A percentile compares a stretch with the other conserved stretches of the same genome.
These are phyloP conservation scores for Megaceryle maxima DNA, from an alignment of 2,113 vertebrate species.

Conservation along the genomic window DNA sequence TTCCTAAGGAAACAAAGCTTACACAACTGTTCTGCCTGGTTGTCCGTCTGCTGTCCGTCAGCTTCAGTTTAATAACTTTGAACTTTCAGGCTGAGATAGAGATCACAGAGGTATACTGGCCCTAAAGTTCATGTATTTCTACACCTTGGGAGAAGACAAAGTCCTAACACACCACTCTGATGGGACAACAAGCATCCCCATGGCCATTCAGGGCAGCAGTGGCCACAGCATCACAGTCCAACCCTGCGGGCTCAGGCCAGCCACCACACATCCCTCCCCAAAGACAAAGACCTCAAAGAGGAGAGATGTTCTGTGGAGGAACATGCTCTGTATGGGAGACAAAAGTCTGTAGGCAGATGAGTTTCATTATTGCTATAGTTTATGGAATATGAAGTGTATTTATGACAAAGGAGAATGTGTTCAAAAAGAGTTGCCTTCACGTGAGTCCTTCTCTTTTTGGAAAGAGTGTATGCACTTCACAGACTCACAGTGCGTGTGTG, in stretches of 20 bases:
- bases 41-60: constrained; percentile 47
- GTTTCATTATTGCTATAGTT: background rate
- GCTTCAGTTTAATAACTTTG: constrained; percentile 28
- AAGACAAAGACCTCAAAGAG: background rate
- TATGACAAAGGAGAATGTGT: background rate
- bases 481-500: background rate
- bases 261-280: fast-evolving
- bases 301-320: background rate
- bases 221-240: fast-evolving
- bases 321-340: background rate
- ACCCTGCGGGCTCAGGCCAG: background rate
- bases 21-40: constrained; percentile 47
- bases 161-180: background rate
- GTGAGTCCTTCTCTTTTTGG: background rate
- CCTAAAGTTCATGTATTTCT: background rate
- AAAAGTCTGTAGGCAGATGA: background rate
- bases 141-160: background rate
- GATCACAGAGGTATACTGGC: background rate
- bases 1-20: constrained; percentile 66
- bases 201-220: fast-evolving
- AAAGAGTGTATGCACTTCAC: background rate
- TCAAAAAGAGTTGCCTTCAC: background rate
- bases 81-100: constrained; percentile 29
- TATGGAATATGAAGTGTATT: background rate
- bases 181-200: background rate